Conservation (phyloP, 2,888 invertebrate genomes). For the Stenodema calcarata region DNA sequence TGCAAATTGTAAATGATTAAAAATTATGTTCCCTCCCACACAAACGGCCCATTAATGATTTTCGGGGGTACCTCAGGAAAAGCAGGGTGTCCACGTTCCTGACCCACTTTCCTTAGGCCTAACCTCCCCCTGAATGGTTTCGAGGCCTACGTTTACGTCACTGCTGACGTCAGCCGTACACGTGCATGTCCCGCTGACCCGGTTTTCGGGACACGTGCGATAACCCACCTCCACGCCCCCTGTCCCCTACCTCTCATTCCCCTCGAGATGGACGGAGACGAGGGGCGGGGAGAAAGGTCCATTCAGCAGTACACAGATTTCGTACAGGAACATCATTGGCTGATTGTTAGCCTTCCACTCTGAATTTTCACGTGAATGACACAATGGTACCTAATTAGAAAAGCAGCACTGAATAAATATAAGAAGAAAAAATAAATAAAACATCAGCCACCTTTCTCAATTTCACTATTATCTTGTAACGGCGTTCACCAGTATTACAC, state of each 20-base stretch:
- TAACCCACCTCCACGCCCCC: not conserved
- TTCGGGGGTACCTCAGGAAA: not conserved
- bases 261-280: not conserved
- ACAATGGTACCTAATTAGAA: too few relatives aligned
- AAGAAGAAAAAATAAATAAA: too few relatives aligned
- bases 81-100: conserved; percentile 34
- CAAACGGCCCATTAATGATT: not conserved
- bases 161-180: conserved; percentile 39
- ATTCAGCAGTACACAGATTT: conserved; percentile 31
- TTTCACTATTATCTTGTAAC: too few relatives aligned
- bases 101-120: conserved; percentile 27
- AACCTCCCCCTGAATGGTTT: conserved; percentile 34
- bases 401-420: too few relatives aligned
- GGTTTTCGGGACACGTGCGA: conserved; percentile 36
- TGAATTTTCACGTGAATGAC: too few relatives aligned
- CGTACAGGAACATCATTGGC: not conserved
- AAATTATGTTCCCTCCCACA: not conserved
- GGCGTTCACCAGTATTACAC: too few relatives aligned
- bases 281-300: not conserved
- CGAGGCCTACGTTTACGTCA: conserved; percentile 42
- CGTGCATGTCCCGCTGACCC: conserved; percentile 46
- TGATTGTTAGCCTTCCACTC: not conserved
- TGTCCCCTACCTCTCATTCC: not conserved
- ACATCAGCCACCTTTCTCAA: too few relatives aligned
- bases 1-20: not conserved